These are phyloP conservation scores for Hydrozoanthus tunicans DNA, from an alignment of 64 coral and sea anemone genomes.

Conservation along the genomic window DNA sequence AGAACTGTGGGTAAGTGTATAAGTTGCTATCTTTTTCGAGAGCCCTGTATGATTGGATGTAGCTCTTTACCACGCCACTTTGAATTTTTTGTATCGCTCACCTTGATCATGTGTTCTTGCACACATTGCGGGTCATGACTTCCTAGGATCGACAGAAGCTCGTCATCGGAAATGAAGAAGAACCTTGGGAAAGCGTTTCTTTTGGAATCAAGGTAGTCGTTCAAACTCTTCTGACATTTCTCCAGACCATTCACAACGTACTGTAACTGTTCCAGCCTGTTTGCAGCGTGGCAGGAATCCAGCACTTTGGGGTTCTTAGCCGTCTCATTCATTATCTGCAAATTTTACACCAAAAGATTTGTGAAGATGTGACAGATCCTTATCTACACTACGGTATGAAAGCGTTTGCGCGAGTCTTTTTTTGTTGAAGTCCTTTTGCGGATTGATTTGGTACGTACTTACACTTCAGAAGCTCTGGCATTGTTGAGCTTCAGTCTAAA, in stretches of 20 bases:
- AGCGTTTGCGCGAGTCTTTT: too few relatives aligned
- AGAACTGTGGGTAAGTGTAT: too few relatives aligned
- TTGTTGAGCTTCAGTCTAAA: not conserved
- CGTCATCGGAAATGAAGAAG: constrained; percentile 99
- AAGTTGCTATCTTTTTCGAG: too few relatives aligned
- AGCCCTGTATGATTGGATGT: too few relatives aligned
- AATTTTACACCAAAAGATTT: not conserved
- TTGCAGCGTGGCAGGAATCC: constrained; percentile 91
- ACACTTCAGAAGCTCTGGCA: not conserved
- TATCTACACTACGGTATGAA: too few relatives aligned
- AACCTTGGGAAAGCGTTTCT: constrained; percentile 98
- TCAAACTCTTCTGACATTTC: constrained; percentile 99
- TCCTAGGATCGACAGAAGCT: constrained; percentile 94
- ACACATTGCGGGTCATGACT: constrained; percentile 97
- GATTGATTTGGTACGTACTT: not conserved
- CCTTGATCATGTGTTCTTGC: constrained; percentile 99
- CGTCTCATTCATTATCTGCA: constrained; percentile 94
- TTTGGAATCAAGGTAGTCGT: constrained; percentile 99
- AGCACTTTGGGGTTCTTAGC: constrained; percentile 96
- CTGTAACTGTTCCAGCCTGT: constrained; percentile 92
- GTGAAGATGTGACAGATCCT: too few relatives aligned
- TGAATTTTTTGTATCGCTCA: not conserved
- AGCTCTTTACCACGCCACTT: too few relatives aligned
- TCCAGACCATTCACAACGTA: constrained; percentile 89
- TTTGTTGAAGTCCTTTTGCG: too few relatives aligned